phyloP scores from a whole-genome alignment of 2,888 invertebrate species.

The Hirtodrosophila trivittata region DNA sequence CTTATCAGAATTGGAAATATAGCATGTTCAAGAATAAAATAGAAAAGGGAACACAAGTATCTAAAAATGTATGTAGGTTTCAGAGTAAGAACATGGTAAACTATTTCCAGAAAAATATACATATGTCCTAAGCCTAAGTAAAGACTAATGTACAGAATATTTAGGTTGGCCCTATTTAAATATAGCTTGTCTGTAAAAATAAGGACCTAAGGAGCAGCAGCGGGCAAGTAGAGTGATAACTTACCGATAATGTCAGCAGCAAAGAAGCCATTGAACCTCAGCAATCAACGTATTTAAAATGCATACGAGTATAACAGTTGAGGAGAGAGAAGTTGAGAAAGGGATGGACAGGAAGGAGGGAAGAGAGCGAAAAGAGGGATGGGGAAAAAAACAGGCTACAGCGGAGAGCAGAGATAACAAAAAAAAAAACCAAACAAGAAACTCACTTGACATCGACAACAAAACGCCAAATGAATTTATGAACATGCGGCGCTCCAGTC shows the following conservation, averaged over 20 bases:
- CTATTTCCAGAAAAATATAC: too few relatives aligned
- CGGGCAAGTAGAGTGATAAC: slow-evolving; percentile 9
- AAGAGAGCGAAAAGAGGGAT: slow-evolving; percentile 4
- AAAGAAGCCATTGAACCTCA: slow-evolving; percentile 57
- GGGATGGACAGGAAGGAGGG: neutral
- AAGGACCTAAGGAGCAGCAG: too few relatives aligned
- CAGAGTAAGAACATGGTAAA: too few relatives aligned
- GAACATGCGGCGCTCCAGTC: slow-evolving; percentile 54
- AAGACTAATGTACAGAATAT: too few relatives aligned
- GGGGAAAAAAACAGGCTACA: slow-evolving; percentile 8
- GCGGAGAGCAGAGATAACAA: slow-evolving; percentile 48
- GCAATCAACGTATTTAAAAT: slow-evolving; percentile 44
- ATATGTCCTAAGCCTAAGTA: too few relatives aligned
- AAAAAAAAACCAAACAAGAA: slow-evolving; percentile 49
- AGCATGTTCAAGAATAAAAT: neutral
- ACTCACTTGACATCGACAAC: slow-evolving; percentile 46
- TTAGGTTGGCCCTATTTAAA: too few relatives aligned
- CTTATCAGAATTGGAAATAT: slow-evolving; percentile 48
- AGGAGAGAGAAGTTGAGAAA: slow-evolving; percentile 7
- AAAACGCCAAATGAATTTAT: slow-evolving; percentile 63
- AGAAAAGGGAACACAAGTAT: too few relatives aligned
- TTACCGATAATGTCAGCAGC: slow-evolving; percentile 13
- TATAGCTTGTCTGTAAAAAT: too few relatives aligned
- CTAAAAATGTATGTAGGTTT: too few relatives aligned
- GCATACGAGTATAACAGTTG: slow-evolving; percentile 2